These are phyloP conservation scores for Notolepis coatsorum DNA, from an alignment of 2,797 vertebrate genomes.

Conservation along the genomic window DNA sequence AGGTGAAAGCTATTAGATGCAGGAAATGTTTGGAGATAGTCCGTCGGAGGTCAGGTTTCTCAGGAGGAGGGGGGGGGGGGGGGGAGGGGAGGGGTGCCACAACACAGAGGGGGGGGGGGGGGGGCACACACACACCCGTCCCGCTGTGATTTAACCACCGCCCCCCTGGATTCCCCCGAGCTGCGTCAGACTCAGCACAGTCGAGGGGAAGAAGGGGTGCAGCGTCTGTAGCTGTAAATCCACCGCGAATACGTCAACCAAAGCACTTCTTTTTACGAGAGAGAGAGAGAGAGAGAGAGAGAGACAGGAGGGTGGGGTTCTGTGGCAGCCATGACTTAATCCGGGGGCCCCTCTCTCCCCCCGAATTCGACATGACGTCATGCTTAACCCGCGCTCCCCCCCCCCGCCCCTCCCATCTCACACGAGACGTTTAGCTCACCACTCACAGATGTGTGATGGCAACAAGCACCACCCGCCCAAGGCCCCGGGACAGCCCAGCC, in stretches of 20 bases:
- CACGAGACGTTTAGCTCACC: constrained; percentile 46
- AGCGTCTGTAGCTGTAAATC: constrained; percentile 17
- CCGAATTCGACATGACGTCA: constrained; percentile 51
- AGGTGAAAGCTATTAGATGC: background rate
- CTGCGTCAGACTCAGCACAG: background rate
- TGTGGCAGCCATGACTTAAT: constrained; percentile 67
- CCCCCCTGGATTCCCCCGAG: background rate
- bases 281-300: constrained; percentile 20
- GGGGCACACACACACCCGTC: background rate
- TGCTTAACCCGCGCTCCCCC: constrained; percentile 5
- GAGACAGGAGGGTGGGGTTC: constrained; percentile 66
- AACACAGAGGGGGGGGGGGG: background rate
- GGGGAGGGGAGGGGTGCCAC: background rate
- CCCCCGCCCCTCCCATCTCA: constrained; percentile 13
- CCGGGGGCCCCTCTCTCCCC: constrained; percentile 46
- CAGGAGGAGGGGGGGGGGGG: background rate
- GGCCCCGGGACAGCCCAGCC: constrained; percentile 17
- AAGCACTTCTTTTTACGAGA: no score
- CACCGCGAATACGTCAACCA: no score
- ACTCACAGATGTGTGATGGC: constrained; percentile 51
- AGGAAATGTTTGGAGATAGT: background rate
- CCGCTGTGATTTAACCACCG: background rate
- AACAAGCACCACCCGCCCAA: constrained; percentile 51
- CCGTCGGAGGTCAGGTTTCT: constrained; percentile 5
- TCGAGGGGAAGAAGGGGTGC: background rate